A percentile compares a stretch with the other conserved stretches of the same genome.
Evolutionary conservation across 2,113 vertebrate species (phyloP).

Genomic region (Elephantulus edwardii): DNA sequence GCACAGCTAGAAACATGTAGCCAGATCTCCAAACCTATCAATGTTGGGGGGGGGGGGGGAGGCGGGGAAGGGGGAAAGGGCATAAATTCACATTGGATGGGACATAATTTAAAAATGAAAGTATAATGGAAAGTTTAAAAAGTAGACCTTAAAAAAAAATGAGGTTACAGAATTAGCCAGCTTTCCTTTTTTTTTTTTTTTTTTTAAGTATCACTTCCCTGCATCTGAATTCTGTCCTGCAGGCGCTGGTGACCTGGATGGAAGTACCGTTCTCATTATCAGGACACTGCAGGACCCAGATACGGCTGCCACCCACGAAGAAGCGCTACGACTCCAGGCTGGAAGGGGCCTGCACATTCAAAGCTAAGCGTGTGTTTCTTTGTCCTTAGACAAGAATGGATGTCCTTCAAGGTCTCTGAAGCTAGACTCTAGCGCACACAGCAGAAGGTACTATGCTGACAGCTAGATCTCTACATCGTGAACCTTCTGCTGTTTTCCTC

Average conservation of each 20-base stretch:
- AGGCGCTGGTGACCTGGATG: slow-evolving; percentile 72
- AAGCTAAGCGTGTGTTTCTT: slow-evolving; percentile 55
- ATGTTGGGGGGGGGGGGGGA: no score
- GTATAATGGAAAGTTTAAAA: slow-evolving; percentile 55
- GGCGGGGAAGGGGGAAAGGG: no score
- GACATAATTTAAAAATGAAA: background rate
- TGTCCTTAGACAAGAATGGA: slow-evolving; percentile 50
- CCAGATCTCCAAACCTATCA: background rate
- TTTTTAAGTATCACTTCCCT: slow-evolving; percentile 57
- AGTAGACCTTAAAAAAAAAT: slow-evolving; percentile 48
- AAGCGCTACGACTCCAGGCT: slow-evolving; percentile 63
- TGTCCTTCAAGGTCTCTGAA: slow-evolving; percentile 59
- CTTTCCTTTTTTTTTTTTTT: slow-evolving; percentile 48
- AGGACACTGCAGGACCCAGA: slow-evolving; percentile 67
- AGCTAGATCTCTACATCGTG: background rate
- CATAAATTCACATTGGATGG: slow-evolving; percentile 20
- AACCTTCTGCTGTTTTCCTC: background rate
- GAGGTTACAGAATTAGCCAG: slow-evolving; percentile 63
- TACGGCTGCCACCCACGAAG: slow-evolving; percentile 39
- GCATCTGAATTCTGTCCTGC: slow-evolving; percentile 58
- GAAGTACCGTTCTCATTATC: slow-evolving; percentile 64
- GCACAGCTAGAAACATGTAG: background rate
- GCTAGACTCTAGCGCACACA: slow-evolving; percentile 39
- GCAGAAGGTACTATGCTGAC: background rate
- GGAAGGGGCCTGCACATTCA: slow-evolving; percentile 29